Evolutionary conservation across 2,113 vertebrate species (phyloP), one percentile per base, ranked within the genome.

Genomic region (Rhea pennata): DNA sequence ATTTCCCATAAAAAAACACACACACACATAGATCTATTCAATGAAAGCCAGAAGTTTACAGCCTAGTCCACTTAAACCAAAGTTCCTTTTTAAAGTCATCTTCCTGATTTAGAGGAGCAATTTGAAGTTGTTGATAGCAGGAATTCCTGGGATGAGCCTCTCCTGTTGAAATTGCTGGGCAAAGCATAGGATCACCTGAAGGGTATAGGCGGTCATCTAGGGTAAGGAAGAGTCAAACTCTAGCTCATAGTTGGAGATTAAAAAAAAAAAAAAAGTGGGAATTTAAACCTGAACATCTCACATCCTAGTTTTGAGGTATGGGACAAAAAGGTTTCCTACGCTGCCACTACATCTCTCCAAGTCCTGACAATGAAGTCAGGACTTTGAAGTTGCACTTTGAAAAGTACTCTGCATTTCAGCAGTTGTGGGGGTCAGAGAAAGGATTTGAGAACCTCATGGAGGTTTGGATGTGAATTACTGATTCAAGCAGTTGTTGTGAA

Each of bases 401-500:
- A 36, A 87, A 65, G 39, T 16, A 16, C 4, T 12, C 27, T 80
- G 36, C 0, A 0, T 51, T 90, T 76, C 2, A 4, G 22, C 1
- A 0, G 31, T n/a, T 59, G 84, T 73, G 59, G 23, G 51, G 56
- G 42, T 9, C 33, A 21, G 51, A 20, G 6, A 9, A 31, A 66
- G 13, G 17, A 16, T 71, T 51, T 80, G 77, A 56, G 84, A 46
- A 23, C 31, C 0, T 0, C 0, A 0, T 69, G 48, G 27, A 61
- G n/a, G 2, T 44, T 87, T 78, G 65, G n/a, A n/a, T 0, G 0
- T 24, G 10, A 0, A 3, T 23, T 71, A 10, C 76, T 84, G 36
- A 8, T 83, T 69, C 31, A 40, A 0, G 56, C 46, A 42, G 2
- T 46, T 29, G 22, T 56, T 88, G 5, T 0, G 4, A 48, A 24